Percentiles rank a stretch among this genome's conserved stretches.
Conservation (phyloP, 1,140 invertebrate genomes). For the Achatina immaculata region DNA sequence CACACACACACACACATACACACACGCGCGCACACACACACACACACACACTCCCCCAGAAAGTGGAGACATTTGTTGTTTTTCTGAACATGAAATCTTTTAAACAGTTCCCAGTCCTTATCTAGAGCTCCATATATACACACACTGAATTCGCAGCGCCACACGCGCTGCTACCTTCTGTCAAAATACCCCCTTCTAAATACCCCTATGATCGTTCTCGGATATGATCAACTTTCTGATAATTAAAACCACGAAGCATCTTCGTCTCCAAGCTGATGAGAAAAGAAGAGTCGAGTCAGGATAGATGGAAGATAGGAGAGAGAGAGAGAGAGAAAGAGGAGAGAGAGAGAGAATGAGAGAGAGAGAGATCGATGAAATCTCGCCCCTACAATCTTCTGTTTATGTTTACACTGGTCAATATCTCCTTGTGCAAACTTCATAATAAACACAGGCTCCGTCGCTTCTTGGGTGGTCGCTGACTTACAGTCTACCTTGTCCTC, state of each 20-base stretch:
- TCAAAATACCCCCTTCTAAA: slow-evolving; percentile 9
- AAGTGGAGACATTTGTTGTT: not conserved
- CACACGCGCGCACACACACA: not conserved
- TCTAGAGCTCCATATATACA: slow-evolving; percentile 2
- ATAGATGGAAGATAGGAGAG: not conserved
- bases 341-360: not conserved
- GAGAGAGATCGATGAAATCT: no score
- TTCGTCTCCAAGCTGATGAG: not conserved
- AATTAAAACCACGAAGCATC: not conserved
- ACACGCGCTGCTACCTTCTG: slow-evolving; percentile 19
- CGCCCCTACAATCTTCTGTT: slow-evolving; percentile 24
- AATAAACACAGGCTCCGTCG: slow-evolving; percentile 26
- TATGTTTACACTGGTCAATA: slow-evolving; percentile 35
- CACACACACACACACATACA: no score
- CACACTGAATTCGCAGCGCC: not conserved
- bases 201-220: slow-evolving; percentile 7
- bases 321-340: not conserved
- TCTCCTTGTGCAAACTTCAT: slow-evolving; percentile 33
- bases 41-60: not conserved
- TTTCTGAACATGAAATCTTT: not conserved
- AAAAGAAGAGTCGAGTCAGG: not conserved
- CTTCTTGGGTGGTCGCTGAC: slow-evolving; percentile 29
- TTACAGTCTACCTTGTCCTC: slow-evolving; percentile 25
- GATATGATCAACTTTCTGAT: slow-evolving; percentile 18
- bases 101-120: slow-evolving; percentile 14